Conservation (phyloP, 1,140 invertebrate species). For the Lanistes nyassanus region DNA sequence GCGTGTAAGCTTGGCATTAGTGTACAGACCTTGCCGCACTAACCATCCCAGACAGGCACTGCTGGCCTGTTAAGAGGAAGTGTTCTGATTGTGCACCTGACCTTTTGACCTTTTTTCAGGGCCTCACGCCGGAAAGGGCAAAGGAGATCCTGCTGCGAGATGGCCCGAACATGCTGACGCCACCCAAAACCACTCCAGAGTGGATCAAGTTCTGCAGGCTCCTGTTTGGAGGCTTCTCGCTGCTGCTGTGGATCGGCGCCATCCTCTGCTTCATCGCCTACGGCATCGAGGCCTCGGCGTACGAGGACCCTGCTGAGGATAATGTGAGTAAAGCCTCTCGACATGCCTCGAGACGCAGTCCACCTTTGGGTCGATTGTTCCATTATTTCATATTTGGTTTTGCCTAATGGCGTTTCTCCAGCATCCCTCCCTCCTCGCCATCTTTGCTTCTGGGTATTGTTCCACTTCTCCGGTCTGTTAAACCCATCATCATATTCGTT, state of each 20-base stretch:
- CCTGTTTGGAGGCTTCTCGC: conserved; percentile 95
- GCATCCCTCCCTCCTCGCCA: background rate
- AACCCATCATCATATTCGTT: background rate
- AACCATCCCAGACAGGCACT: too few species aligned
- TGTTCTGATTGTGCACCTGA: background rate
- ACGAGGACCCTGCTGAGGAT: conserved; percentile 61
- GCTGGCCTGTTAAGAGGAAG: background rate
- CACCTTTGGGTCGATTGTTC: background rate
- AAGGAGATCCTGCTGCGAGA: conserved; percentile 92
- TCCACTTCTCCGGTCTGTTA: background rate
- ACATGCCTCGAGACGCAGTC: background rate
- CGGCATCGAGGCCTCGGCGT: conserved; percentile 81
- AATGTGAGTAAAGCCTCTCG: conserved; percentile 53
- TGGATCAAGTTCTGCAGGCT: conserved; percentile 99
- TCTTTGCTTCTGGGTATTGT: background rate
- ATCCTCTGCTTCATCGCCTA: conserved; percentile 98
- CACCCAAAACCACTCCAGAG: conserved; percentile 95
- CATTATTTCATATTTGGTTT: background rate
- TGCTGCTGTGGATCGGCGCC: conserved; percentile 96
- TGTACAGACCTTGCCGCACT: too few species aligned
- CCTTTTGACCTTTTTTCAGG: conserved; percentile 58
- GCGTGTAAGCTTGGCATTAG: too few species aligned
- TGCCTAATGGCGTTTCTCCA: background rate
- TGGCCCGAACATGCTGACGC: conserved; percentile 93
- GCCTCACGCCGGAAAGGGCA: conserved; percentile 92